Conservation (phyloP, 2,113 vertebrate species). For the Eubucco bourcierii region DNA sequence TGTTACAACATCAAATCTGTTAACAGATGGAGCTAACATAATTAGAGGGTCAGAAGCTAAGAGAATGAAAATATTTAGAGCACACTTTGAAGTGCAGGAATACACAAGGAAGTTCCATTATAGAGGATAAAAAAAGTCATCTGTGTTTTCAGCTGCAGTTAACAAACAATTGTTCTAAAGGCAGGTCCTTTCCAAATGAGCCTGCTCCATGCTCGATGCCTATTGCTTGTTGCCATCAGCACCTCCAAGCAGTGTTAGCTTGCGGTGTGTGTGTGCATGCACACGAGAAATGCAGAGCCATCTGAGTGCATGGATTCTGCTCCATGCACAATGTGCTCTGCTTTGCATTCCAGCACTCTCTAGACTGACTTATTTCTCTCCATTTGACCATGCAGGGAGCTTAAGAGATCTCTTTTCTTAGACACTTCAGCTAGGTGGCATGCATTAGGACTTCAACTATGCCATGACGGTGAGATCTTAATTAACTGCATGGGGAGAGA, state of each 20-base stretch:
- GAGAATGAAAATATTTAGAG: background rate
- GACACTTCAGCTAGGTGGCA: background rate
- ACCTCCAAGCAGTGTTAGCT: background rate
- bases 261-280: background rate
- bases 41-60: background rate
- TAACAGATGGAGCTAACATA: background rate
- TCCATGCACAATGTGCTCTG: background rate
- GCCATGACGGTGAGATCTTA: background rate
- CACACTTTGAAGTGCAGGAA: background rate
- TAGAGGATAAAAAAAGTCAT: background rate
- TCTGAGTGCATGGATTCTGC: background rate
- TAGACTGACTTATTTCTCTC: background rate
- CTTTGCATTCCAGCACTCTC: rapidly evolving
- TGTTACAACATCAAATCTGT: background rate
- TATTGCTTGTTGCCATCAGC: background rate
- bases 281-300: rapidly evolving
- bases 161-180: background rate
- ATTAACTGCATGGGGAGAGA: background rate
- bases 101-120: background rate
- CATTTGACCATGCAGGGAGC: background rate
- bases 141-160: background rate
- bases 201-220: background rate
- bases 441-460: background rate
- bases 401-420: background rate
- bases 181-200: background rate